Conservation (phyloP, 2,888 invertebrate genomes). For the Conops quadrifasciatus region DNA sequence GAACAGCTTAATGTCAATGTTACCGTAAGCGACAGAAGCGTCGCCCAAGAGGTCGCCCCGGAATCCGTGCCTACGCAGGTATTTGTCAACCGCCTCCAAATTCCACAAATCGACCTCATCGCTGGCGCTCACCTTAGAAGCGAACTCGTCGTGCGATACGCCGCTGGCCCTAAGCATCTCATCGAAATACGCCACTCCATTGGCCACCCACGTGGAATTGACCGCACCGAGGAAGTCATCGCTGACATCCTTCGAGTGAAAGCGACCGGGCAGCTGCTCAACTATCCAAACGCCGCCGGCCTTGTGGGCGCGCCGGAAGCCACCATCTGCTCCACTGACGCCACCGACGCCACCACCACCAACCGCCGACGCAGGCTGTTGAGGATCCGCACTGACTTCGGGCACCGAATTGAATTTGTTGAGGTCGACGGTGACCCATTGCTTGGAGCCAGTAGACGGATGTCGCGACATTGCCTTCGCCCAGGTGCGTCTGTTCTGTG, state of each 20-base stretch:
- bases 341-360: conserved; percentile 50
- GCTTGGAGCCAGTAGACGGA: conserved; percentile 85
- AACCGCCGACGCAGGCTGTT: conserved; percentile 53
- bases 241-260: conserved; percentile 71
- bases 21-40: conserved; percentile 62
- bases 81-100: conserved; percentile 60
- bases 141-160: conserved; percentile 52
- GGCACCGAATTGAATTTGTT: conserved; percentile 64
- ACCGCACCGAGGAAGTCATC: conserved; percentile 67
- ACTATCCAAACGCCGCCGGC: conserved; percentile 72
- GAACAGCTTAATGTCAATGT: conserved; percentile 64
- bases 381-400: conserved; percentile 53
- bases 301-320: conserved; percentile 52
- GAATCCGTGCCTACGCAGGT: conserved; percentile 59
- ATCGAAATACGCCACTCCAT: conserved; percentile 61
- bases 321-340: conserved; percentile 53
- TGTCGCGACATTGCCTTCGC: conserved; percentile 73
- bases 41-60: conserved; percentile 63
- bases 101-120: conserved; percentile 56
- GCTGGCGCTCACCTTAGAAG: conserved; percentile 49
- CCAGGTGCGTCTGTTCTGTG: conserved; percentile 78
- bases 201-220: conserved; percentile 73
- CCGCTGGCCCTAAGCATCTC: conserved; percentile 58
- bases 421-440: conserved; percentile 86
- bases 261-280: conserved; percentile 79